These are phyloP conservation scores for Zelostemma sp. DNA, from an alignment of 1,140 invertebrate species.

Conservation along the genomic window DNA sequence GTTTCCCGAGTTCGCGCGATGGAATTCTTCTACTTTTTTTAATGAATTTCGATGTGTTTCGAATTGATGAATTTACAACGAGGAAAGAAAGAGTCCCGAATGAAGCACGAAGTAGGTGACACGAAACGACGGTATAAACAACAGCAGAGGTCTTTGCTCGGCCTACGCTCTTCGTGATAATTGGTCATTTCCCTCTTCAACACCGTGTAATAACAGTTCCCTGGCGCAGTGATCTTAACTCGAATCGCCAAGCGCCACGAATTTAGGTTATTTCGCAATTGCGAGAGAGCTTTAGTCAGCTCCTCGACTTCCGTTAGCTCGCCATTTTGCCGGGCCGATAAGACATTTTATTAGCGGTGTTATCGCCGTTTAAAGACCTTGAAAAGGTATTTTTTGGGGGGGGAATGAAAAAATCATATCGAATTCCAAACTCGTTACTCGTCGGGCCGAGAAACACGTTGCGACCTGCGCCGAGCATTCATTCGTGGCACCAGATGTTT, in stretches of 20 bases:
- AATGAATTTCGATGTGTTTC: too few relatives aligned
- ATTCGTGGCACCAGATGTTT: conserved; percentile 41
- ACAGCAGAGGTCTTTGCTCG: conserved; percentile 4
- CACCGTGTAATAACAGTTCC: conserved; percentile 34
- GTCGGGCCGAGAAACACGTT: conserved; percentile 32
- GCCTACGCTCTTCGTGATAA: conserved; percentile 56
- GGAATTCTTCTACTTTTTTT: too few relatives aligned
- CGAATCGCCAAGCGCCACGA: conserved; percentile 51
- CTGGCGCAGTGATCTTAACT: conserved; percentile 40
- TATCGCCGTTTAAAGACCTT: too few relatives aligned
- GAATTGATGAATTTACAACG: too few relatives aligned
- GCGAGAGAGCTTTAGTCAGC: too few relatives aligned
- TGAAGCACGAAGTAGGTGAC: conserved; percentile 24
- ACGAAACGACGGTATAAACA: conserved; percentile 9
- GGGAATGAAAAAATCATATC: conserved; percentile 15
- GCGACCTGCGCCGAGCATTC: conserved; percentile 34
- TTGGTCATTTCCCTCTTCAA: conserved; percentile 57
- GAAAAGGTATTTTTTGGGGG: too few relatives aligned
- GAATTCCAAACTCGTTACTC: conserved; percentile 21
- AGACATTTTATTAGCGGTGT: too few relatives aligned
- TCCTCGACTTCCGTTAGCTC: too few relatives aligned
- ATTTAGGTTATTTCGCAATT: conserved; percentile 62
- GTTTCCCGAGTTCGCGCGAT: too few relatives aligned
- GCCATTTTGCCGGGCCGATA: too few relatives aligned
- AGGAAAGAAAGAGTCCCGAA: too few relatives aligned